Conservation (phyloP, 35 echinoderm and acorn worm species). For the Lytechinus pictus region DNA sequence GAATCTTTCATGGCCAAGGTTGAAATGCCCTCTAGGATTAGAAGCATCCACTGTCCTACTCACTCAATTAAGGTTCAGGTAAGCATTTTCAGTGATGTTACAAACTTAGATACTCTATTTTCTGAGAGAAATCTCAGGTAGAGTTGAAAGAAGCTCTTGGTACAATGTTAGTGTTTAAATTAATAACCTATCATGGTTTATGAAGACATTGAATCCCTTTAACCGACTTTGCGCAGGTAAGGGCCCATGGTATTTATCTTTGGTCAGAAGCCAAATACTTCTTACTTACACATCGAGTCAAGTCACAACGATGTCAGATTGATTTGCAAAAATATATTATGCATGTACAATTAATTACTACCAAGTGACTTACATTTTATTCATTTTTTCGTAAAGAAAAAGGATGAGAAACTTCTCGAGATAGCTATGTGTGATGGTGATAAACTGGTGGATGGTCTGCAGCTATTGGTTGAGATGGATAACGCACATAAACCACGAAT, state of each 20-base stretch:
- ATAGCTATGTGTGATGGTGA: conserved; percentile 38
- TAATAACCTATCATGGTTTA: too few species aligned
- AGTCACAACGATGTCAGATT: too few species aligned
- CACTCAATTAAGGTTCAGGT: conserved; percentile 41
- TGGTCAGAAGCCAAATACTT: too few species aligned
- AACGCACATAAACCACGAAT: conserved; percentile 65
- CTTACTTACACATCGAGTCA: too few species aligned
- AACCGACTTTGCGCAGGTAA: too few species aligned
- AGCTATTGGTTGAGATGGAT: conserved; percentile 65
- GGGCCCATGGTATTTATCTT: too few species aligned
- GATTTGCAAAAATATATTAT: too few species aligned
- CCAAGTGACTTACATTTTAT: not conserved
- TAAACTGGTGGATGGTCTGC: conserved; percentile 60
- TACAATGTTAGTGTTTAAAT: too few species aligned
- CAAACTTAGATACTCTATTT: too few species aligned
- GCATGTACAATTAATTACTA: not conserved
- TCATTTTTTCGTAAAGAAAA: not conserved
- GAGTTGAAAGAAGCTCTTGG: too few species aligned
- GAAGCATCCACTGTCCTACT: conserved; percentile 9
- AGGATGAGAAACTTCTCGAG: not conserved
- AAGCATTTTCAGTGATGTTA: not conserved
- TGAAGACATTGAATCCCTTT: too few species aligned
- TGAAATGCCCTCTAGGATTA: not conserved
- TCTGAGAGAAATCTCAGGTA: too few species aligned
- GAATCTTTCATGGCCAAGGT: conserved; percentile 5